Evolutionary conservation across 2,113 vertebrate genomes (phyloP), one percentile per base, ranked within the genome.

Genomic region (Edolisoma coerulescens): DNA sequence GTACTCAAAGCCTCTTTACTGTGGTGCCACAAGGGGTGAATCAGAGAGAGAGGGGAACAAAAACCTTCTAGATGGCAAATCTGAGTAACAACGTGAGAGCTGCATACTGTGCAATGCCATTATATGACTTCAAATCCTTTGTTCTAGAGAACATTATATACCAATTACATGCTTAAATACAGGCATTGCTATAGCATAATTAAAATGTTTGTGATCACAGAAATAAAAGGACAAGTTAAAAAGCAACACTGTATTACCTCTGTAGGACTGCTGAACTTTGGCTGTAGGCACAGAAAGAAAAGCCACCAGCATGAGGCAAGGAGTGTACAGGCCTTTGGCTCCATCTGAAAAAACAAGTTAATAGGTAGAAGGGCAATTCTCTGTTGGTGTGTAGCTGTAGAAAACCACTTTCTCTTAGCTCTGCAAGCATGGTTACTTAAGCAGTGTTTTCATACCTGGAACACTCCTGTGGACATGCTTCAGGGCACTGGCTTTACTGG

Each of bases 101-200:
- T 68, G 15, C 84, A 63, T 37, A 90, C 90, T 76, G 71, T 92
- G 91, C 68, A 75, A 41, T 78, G 67, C 52, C 79, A 87, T 86
- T 87, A 81, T 74, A 71, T 70, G 67, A 69, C 88, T 97, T 91
- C 86, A 73, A 49, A 78, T 27, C 71, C 92, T 96, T 97, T 94
- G 88, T 94, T 93, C 87, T 89, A 88, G 35, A 75, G 71, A 93
- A 94, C 82, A 87, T 90, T 91, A 97, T 94, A 96, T 89, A 87
- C 63, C 79, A 94, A 93, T 96, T 97, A 96, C 69, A 87, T 64
- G 44, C 86, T 93, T 97, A 96, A 95, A 93, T 95, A 81, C 56
- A 81, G 79, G 52, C 90, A 84, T 41, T 89, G 44, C 93, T 78
- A 84, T 59, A 71, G 56, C 80, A 71, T 91, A 95, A 97, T 97